Conservation (phyloP, 2,888 invertebrate species). For the Drosophila fungiperda region DNA sequence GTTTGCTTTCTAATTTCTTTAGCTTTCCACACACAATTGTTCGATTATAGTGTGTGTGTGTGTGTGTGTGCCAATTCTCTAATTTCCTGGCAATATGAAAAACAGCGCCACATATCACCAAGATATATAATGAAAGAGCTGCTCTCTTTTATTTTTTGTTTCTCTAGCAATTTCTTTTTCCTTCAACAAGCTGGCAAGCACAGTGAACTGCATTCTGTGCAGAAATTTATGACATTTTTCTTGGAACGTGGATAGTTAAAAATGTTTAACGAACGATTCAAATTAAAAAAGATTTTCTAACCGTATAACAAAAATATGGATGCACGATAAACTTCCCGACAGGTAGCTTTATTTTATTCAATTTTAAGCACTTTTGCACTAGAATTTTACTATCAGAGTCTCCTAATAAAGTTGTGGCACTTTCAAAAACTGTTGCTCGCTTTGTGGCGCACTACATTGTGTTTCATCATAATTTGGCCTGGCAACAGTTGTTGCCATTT, state of each 20-base stretch:
- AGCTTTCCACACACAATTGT: slow-evolving; percentile 56
- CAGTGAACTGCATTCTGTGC: slow-evolving; percentile 43
- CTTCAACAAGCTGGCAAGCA: slow-evolving; percentile 33
- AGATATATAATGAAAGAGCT: slow-evolving; percentile 47
- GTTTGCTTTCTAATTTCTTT: slow-evolving; percentile 78
- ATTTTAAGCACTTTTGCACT: not conserved
- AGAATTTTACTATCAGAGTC: not conserved
- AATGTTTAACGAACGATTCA: not conserved
- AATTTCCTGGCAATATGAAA: slow-evolving; percentile 61
- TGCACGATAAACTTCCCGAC: not conserved
- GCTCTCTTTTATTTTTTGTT: slow-evolving; percentile 8
- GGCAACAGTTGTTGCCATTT: slow-evolving; percentile 36
- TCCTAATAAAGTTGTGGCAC: slow-evolving; percentile 21
- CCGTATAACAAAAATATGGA: not conserved
- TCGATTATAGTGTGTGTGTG: slow-evolving; percentile 19
- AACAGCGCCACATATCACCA: slow-evolving; percentile 68
- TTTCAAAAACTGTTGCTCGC: slow-evolving; percentile 42
- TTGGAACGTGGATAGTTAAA: not conserved
- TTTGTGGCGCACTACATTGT: slow-evolving; percentile 33
- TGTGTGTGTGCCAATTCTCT: slow-evolving; percentile 62
- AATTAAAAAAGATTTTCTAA: not conserved
- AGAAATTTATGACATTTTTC: slow-evolving; percentile 20
- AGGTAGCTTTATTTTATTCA: not conserved
- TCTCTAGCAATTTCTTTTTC: slow-evolving; percentile 5
- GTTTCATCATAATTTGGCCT: slow-evolving; percentile 21